These are phyloP conservation scores for Choreutis nemorana DNA, from an alignment of 2,888 invertebrate genomes.

Conservation along the genomic window DNA sequence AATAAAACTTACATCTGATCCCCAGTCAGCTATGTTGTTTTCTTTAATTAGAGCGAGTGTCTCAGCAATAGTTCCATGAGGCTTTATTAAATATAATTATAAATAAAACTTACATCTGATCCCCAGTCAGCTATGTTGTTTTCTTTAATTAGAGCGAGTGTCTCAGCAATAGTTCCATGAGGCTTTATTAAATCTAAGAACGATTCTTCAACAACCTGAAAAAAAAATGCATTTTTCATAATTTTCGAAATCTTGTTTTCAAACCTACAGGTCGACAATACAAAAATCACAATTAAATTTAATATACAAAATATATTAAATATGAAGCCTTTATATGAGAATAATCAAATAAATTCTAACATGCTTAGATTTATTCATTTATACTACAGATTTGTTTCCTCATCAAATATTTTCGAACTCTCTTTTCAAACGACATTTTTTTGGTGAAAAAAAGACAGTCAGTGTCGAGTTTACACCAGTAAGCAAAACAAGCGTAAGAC, in stretches of 20 bases:
- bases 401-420: too few relatives aligned
- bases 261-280: too few relatives aligned
- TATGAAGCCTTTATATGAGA: neutral
- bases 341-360: too few relatives aligned
- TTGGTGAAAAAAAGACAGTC: too few relatives aligned
- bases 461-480: too few relatives aligned
- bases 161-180: constrained; percentile 65
- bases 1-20: constrained; percentile 72
- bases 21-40: constrained; percentile 84
- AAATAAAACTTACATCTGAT: constrained; percentile 69
- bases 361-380: too few relatives aligned
- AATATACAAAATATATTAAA: constrained; percentile 2
- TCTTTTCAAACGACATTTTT: too few relatives aligned
- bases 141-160: constrained; percentile 72
- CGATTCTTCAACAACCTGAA: constrained; percentile 75
- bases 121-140: constrained; percentile 87
- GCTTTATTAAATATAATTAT: too few relatives aligned
- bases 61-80: constrained; percentile 67
- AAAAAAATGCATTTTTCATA: too few relatives aligned
- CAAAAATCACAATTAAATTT: too few relatives aligned
- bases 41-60: constrained; percentile 72
- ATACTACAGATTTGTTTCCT: too few relatives aligned
- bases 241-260: neutral
- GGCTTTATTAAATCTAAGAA: constrained; percentile 75
- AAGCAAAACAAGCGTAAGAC: too few relatives aligned